Evolutionary conservation across 37 sponge, comb jelly and placozoan species (phyloP), one percentile per base, ranked within the genome.

Genomic region (Dysidea cf. avara): DNA sequence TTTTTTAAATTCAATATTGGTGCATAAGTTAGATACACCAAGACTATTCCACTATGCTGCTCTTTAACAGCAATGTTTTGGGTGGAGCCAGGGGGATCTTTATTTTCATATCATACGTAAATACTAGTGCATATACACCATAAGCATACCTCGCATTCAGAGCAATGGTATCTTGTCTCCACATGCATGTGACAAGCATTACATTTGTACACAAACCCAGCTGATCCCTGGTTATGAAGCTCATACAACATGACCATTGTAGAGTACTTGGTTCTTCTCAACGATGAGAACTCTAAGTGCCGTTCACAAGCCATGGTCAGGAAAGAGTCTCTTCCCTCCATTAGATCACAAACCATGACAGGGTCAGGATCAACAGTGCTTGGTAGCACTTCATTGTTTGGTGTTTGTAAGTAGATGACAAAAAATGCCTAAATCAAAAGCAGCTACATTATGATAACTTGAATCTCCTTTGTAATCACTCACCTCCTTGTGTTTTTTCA

Each of bases 401-500:
- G 87, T 37, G 84, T 81, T 11, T 89, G 85, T 25, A 98, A 63
- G 56, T 76, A 74, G 47, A 95, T 87, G 21, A 86, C 88, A 71
- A 98, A 98, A 83, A 98, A 98, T n/a, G 89, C 93, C 96, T 95
- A 69, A 31, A 69, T 28, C 30, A 26, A 57, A 51, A 58, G 51
- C 13, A 49, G 3, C 3, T 17, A 43, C 9, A 43, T 43, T 43
- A 9, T 5, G n/a, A 6, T n/a, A n/a, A n/a, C n/a, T n/a, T n/a
- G n/a, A n/a, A n/a, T n/a, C n/a, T n/a, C n/a, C n/a, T n/a, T n/a
- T n/a, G n/a, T n/a, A n/a, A n/a, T n/a, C 46, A 43, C 71, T 32
- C 52, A 93, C 96, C 76, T 97, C 99, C 81, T 86, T 94, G 75
- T 97, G 95, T 54, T 94, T 97, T 37, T 97, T 95, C 96, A 94